Conservation (phyloP, 2,797 vertebrate species). For the Zalophus californianus region DNA sequence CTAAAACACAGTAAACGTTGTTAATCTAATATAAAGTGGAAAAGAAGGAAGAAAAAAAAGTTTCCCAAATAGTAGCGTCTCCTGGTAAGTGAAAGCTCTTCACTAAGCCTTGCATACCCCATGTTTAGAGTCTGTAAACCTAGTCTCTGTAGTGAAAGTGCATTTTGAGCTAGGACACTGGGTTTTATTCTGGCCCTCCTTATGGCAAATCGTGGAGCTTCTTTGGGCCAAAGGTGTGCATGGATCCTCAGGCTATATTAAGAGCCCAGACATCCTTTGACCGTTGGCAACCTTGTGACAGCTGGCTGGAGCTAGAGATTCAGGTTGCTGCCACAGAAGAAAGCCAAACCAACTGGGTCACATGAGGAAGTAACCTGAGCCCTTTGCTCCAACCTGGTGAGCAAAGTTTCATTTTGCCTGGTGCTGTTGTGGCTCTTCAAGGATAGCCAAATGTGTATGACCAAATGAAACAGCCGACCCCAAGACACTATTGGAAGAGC, state of each 20-base stretch:
- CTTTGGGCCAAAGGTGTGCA: background rate
- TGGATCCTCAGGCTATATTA: background rate
- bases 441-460: background rate
- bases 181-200: background rate
- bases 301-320: constrained; percentile 16
- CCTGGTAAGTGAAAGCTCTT: background rate
- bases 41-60: background rate
- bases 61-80: background rate
- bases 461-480: background rate
- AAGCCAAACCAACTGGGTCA: constrained; percentile 63
- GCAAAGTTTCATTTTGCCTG: background rate
- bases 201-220: background rate
- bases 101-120: background rate
- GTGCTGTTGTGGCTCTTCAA: background rate
- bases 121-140: background rate
- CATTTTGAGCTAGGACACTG: background rate
- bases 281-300: constrained; percentile 34
- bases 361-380: constrained; percentile 64
- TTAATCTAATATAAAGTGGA: background rate
- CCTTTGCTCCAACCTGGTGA: constrained; percentile 1
- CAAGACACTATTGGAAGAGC: background rate
- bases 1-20: background rate
- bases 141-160: background rate
- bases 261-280: constrained; percentile 18
- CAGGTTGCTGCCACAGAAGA: constrained; percentile 38